These are phyloP conservation scores for Sylvietta virens DNA, from an alignment of 2,113 vertebrate genomes.

Conservation along the genomic window DNA sequence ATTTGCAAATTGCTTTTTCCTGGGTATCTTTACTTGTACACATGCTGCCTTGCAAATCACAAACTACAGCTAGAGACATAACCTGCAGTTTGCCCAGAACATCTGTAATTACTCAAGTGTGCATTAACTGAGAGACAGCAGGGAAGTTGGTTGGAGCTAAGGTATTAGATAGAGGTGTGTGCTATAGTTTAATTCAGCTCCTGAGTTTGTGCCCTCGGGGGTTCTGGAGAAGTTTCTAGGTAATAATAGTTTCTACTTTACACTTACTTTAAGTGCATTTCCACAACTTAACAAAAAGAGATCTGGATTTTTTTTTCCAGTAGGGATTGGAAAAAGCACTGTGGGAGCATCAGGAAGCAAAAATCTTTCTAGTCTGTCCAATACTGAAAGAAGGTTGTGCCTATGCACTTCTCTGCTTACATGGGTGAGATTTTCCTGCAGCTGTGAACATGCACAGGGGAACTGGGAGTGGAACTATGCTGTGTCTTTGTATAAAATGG, in stretches of 20 bases:
- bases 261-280: neutral
- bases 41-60: neutral
- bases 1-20: neutral
- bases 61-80: neutral
- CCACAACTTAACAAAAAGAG: neutral
- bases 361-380: neutral
- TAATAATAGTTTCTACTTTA: neutral
- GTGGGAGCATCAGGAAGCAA: neutral
- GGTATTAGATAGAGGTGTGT: neutral
- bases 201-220: neutral
- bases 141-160: neutral
- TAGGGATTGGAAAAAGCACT: neutral
- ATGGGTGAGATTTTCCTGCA: neutral
- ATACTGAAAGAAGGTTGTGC: neutral
- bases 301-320: neutral
- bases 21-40: neutral
- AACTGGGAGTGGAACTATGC: rapidly evolving
- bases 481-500: neutral
- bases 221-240: neutral
- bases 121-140: neutral
- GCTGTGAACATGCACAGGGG: neutral
- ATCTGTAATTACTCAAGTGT: neutral
- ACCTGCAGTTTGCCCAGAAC: neutral
- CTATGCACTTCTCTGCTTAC: neutral
- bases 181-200: neutral